Evolutionary conservation across 2,797 vertebrate genomes (phyloP).

Genomic region (Rhinophrynus dorsalis): DNA sequence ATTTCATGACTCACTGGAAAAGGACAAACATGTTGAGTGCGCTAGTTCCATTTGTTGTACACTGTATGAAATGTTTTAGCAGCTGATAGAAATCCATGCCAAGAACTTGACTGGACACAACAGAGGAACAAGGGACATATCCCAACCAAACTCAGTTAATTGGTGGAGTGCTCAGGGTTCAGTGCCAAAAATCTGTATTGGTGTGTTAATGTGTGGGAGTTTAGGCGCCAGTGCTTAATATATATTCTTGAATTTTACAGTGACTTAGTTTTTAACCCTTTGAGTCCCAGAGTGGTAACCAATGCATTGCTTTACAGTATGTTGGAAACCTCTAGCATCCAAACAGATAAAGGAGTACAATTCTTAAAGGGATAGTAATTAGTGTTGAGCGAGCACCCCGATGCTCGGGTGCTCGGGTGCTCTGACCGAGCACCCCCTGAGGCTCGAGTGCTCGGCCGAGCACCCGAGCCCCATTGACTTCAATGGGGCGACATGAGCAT

Average conservation of each 20-base stretch:
- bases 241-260: background rate
- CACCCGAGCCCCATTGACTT: too few species aligned
- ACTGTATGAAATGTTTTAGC: constrained; percentile 54
- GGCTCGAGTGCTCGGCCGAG: too few species aligned
- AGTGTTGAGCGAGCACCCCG: too few species aligned
- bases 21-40: constrained; percentile 56
- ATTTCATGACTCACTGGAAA: constrained; percentile 47
- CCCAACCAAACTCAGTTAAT: background rate
- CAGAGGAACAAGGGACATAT: constrained; percentile 18
- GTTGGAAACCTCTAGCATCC: too few species aligned
- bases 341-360: too few species aligned
- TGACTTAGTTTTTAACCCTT: too few species aligned
- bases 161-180: background rate
- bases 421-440: too few species aligned
- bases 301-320: too few species aligned
- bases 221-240: constrained; percentile 31
- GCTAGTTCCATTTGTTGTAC: constrained; percentile 52
- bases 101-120: constrained; percentile 42
- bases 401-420: too few species aligned
- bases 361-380: too few species aligned
- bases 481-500: too few species aligned
- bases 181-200: constrained; percentile 20
- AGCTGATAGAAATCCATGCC: constrained; percentile 56
- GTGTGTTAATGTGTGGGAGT: constrained; percentile 11
- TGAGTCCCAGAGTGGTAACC: too few species aligned